These are phyloP conservation scores for Rattus rattus DNA, from an alignment of 2,113 vertebrate genomes.

Conservation along the genomic window DNA sequence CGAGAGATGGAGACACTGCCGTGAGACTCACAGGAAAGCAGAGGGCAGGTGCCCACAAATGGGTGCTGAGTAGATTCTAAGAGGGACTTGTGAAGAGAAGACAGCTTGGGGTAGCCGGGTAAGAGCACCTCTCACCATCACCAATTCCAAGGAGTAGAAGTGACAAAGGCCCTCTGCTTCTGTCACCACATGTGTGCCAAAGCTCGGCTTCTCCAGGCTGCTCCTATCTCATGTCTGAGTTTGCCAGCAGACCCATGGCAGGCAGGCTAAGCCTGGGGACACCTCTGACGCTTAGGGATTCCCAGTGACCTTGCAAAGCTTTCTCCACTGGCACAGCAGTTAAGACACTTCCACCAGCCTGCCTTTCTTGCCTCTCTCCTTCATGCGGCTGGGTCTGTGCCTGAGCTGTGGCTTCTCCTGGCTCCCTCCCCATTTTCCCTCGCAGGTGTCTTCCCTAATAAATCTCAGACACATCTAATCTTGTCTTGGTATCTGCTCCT, in stretches of 20 bases:
- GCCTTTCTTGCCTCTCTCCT: neutral
- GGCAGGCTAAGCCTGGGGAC: neutral
- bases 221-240: neutral
- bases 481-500: constrained; percentile 32
- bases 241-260: neutral
- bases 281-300: neutral
- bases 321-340: neutral
- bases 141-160: fast-evolving
- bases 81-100: neutral
- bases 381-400: neutral
- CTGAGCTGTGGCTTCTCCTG: neutral
- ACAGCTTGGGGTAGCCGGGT: neutral
- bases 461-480: constrained; percentile 31
- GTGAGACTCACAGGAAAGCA: neutral
- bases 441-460: constrained; percentile 33
- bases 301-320: neutral
- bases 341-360: neutral
- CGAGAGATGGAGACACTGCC: neutral
- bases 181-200: neutral
- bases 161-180: neutral
- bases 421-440: neutral
- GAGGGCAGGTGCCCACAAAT: neutral
- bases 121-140: neutral
- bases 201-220: neutral
- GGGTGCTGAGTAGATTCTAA: neutral